phyloP scores from a whole-genome alignment of 2,888 invertebrate genomes.

The Leptura quadrifasciata region DNA sequence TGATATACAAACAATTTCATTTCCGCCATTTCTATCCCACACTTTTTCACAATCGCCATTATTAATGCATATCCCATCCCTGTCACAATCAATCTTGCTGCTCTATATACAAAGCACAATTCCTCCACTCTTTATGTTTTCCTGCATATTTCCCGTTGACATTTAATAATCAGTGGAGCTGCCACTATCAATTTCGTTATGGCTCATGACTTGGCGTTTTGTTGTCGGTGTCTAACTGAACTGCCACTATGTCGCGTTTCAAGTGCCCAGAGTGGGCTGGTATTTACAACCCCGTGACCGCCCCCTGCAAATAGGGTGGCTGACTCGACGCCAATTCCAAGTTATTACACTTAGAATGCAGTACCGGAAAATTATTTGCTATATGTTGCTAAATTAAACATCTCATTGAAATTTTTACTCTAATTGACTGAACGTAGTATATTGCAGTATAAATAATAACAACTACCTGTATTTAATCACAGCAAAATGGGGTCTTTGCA shows the following conservation, averaged over 20 bases:
- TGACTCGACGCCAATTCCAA: conserved; percentile 43
- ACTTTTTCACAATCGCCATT: conserved; percentile 34
- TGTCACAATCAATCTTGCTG: conserved; percentile 44
- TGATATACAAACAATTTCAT: conserved; percentile 31
- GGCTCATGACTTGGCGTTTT: conserved; percentile 43
- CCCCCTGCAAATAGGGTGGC: conserved; percentile 39
- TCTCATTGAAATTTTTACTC: not conserved
- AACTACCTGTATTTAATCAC: no score
- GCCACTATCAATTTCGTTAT: conserved; percentile 43
- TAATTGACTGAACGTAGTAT: not conserved
- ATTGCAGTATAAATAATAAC: not conserved
- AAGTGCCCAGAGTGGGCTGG: conserved; percentile 38
- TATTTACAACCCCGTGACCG: conserved; percentile 33
- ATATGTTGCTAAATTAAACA: conserved; percentile 9
- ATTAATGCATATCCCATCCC: conserved; percentile 42
- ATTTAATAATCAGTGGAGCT: conserved; percentile 46
- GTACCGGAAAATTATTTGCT: conserved; percentile 27
- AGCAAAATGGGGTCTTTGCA: no score
- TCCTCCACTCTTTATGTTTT: conserved; percentile 39
- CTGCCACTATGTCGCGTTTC: conserved; percentile 40
- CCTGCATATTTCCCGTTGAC: conserved; percentile 48
- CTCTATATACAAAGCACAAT: conserved; percentile 41
- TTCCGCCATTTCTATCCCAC: conserved; percentile 36
- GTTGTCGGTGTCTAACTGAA: conserved; percentile 40
- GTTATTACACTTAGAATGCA: conserved; percentile 41